phyloP scores from a whole-genome alignment of 2,888 invertebrate genomes.

The Amphipyra berbera region DNA sequence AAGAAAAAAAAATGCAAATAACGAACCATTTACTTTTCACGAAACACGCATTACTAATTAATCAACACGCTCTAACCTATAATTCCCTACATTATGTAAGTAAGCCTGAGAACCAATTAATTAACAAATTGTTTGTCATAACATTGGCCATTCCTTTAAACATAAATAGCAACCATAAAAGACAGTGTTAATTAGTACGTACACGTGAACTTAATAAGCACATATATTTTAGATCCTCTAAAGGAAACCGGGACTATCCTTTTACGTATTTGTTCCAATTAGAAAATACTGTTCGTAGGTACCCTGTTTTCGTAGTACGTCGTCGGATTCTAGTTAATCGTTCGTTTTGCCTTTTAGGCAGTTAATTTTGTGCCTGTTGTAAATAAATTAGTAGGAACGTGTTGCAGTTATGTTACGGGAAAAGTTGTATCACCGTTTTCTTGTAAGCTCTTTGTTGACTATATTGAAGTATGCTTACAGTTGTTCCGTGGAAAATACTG shows the following conservation, averaged over 20 bases:
- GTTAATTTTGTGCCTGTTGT: conserved; percentile 48
- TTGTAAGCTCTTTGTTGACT: not conserved
- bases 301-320: too few species aligned
- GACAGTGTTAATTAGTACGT: conserved; percentile 74
- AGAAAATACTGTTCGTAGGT: conserved; percentile 70
- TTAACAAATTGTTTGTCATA: conserved; percentile 18
- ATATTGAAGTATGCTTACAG: not conserved
- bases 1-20: too few species aligned
- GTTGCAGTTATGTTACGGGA: conserved; percentile 21
- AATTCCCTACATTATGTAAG: not conserved
- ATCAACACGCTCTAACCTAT: not conserved
- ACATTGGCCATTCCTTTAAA: conserved; percentile 6
- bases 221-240: conserved; percentile 61
- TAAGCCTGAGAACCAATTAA: conserved; percentile 11
- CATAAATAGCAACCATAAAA: conserved; percentile 54
- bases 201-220: conserved; percentile 68
- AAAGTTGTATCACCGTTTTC: conserved; percentile 21
- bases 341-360: conserved; percentile 49
- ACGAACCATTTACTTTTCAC: not conserved
- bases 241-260: conserved; percentile 62
- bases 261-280: conserved; percentile 73
- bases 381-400: conserved; percentile 39
- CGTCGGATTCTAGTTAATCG: conserved; percentile 62
- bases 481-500: not conserved
- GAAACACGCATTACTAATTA: too few species aligned